Conservation (phyloP, 1,140 invertebrate species). For the Marisa cornuarietis region DNA sequence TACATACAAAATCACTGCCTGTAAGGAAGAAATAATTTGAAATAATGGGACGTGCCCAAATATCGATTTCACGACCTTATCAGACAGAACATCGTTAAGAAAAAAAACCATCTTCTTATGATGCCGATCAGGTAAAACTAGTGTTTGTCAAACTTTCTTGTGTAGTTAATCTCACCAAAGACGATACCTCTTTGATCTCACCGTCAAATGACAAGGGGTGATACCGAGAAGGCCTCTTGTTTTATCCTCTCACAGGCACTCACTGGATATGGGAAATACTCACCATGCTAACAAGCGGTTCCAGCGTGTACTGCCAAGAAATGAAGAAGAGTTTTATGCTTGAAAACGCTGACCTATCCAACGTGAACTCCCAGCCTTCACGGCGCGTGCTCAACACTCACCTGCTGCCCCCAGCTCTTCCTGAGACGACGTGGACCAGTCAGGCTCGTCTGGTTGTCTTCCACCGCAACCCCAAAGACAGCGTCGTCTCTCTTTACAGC, state of each 20-base stretch:
- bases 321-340: slow-evolving; percentile 16
- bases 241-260: slow-evolving; percentile 27
- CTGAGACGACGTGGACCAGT: slow-evolving; percentile 22
- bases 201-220: too few species aligned
- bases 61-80: too few species aligned
- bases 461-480: slow-evolving; percentile 43
- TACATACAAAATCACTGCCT: too few species aligned
- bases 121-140: too few species aligned
- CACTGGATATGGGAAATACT: slow-evolving; percentile 44
- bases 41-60: too few species aligned
- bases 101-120: too few species aligned
- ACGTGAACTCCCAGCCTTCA: slow-evolving; percentile 23
- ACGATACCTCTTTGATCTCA: too few species aligned
- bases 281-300: slow-evolving; percentile 28
- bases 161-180: too few species aligned
- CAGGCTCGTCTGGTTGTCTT: slow-evolving; percentile 33
- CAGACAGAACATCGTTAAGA: too few species aligned
- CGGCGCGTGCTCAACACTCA: slow-evolving; percentile 42
- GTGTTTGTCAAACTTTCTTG: too few species aligned
- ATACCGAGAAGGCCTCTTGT: not conserved
- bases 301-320: not conserved
- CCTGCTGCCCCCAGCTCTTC: slow-evolving; percentile 23
- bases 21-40: too few species aligned
- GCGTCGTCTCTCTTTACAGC: slow-evolving; percentile 41
- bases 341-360: slow-evolving; percentile 16